These are phyloP conservation scores for Ennomos quercinarius DNA, from an alignment of 2,888 invertebrate species.

Conservation along the genomic window DNA sequence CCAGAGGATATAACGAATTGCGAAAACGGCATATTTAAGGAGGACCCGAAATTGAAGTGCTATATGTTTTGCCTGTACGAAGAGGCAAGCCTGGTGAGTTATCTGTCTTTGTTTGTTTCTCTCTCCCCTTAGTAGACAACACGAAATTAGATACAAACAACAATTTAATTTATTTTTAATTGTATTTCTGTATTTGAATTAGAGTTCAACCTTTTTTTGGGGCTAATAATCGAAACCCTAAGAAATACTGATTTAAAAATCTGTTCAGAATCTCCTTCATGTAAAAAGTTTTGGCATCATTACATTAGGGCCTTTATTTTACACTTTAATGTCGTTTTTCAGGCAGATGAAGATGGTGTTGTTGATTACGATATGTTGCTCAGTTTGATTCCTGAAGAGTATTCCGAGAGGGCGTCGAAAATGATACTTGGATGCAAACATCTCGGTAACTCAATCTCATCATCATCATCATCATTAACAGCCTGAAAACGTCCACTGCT, in stretches of 20 bases:
- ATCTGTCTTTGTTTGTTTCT: constrained; percentile 66
- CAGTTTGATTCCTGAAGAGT: constrained; percentile 77
- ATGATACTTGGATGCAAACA: constrained; percentile 76
- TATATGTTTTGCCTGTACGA: constrained; percentile 84
- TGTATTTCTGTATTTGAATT: constrained; percentile 56
- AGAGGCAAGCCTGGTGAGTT: constrained; percentile 81
- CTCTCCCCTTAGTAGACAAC: constrained; percentile 54
- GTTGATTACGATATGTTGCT: constrained; percentile 81
- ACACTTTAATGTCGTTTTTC: constrained; percentile 8
- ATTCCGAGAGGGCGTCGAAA: constrained; percentile 64
- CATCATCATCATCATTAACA: too few relatives aligned
- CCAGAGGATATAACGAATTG: constrained; percentile 84
- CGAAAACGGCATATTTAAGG: constrained; percentile 84
- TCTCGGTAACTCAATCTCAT: constrained; percentile 59
- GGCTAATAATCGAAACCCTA: constrained; percentile 7
- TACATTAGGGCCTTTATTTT: too few relatives aligned
- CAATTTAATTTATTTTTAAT: constrained; percentile 67
- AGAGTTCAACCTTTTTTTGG: constrained; percentile 32
- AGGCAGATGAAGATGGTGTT: constrained; percentile 74
- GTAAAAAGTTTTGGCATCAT: too few relatives aligned
- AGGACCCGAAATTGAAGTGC: constrained; percentile 82
- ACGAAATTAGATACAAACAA: constrained; percentile 66
- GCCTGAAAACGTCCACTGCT: too few relatives aligned
- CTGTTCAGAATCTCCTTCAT: background rate
- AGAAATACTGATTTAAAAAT: constrained; percentile 13